Conservation (phyloP, 2,113 vertebrate genomes). For the Zosterops borbonicus region DNA sequence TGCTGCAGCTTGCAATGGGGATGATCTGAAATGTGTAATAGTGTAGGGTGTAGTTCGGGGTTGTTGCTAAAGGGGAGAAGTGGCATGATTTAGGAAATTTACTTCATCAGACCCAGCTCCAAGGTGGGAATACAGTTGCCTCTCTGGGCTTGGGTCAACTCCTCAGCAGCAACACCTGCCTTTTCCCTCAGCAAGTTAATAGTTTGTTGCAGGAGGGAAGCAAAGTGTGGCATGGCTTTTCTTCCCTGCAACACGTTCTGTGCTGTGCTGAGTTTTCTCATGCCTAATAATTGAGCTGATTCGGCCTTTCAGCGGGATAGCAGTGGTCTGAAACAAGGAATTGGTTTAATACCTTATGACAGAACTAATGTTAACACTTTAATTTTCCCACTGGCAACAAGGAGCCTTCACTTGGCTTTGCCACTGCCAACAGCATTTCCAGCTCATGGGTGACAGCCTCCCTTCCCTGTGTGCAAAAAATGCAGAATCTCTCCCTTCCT, state of each 20-base stretch:
- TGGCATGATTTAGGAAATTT: neutral
- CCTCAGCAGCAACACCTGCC: neutral
- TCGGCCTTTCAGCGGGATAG: neutral
- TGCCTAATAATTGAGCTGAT: neutral
- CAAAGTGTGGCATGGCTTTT: neutral
- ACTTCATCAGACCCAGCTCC: neutral
- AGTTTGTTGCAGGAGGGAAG: neutral
- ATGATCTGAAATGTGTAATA: neutral
- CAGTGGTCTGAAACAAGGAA: neutral
- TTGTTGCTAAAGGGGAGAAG: neutral
- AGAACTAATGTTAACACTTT: neutral
- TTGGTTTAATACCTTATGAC: slow-evolving; percentile 6
- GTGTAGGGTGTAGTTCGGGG: neutral
- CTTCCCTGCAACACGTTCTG: neutral
- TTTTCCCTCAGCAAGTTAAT: neutral
- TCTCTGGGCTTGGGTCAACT: neutral
- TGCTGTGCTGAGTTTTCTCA: neutral
- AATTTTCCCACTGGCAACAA: neutral
- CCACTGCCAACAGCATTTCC: neutral
- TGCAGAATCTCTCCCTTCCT: neutral
- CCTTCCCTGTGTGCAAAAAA: neutral
- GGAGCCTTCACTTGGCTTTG: neutral
- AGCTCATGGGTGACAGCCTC: neutral
- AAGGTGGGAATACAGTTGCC: neutral
- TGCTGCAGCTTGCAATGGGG: neutral